Evolutionary conservation across 2,888 invertebrate genomes (phyloP).

Genomic region (Eremobia ochroleuca): DNA sequence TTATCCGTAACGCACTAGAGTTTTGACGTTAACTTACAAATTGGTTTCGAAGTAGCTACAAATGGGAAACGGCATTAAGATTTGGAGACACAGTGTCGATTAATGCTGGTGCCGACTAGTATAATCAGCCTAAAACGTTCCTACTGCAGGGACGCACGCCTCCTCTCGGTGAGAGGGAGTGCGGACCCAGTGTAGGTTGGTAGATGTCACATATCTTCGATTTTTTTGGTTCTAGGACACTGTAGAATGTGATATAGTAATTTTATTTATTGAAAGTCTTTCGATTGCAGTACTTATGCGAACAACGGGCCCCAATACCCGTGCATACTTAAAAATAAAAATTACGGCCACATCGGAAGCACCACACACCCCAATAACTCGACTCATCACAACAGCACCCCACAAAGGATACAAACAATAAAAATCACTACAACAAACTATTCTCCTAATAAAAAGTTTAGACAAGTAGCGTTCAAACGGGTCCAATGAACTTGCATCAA

Average conservation of each 20-base stretch:
- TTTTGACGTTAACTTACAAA: slow-evolving; percentile 55
- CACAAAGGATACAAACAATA: slow-evolving; percentile 62
- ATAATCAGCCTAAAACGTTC: neutral
- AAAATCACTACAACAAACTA: slow-evolving; percentile 62
- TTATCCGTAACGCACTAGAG: slow-evolving; percentile 57
- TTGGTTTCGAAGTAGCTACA: slow-evolving; percentile 45
- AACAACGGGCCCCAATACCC: no score
- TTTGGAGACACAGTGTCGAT: neutral
- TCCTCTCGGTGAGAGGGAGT: neutral
- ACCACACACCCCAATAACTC: slow-evolving; percentile 8
- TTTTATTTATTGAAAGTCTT: no score
- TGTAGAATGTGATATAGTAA: no score
- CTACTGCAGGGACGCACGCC: neutral
- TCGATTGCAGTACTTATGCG: no score
- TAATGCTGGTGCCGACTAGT: neutral
- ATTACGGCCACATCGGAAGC: neutral
- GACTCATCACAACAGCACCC: slow-evolving; percentile 38
- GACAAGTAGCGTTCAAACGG: slow-evolving; percentile 60
- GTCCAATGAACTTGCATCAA: slow-evolving; percentile 61
- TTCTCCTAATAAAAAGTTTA: slow-evolving; percentile 65
- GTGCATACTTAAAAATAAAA: no score
- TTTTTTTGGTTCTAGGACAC: no score
- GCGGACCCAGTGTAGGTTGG: neutral
- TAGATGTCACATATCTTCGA: neutral
- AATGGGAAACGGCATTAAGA: slow-evolving; percentile 17